Percentiles rank a stretch among this genome's conserved stretches.
These are phyloP conservation scores for Calvadosia cruxmelitensis DNA, from an alignment of 30 jellyfish, hydroid and myxozoan genomes.

Conservation along the genomic window DNA sequence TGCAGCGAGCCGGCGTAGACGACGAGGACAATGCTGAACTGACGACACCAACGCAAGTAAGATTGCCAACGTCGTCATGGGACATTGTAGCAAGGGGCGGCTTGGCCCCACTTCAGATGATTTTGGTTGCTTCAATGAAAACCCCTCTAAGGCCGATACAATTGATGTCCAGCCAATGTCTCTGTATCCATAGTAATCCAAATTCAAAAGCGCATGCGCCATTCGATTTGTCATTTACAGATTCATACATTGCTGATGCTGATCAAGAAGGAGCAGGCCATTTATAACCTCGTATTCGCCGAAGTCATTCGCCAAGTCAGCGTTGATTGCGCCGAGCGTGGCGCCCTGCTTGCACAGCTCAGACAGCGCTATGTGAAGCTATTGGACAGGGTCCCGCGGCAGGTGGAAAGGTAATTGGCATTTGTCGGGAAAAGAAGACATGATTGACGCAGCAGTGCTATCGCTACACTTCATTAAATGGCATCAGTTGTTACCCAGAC, in stretches of 20 bases:
- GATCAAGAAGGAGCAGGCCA: conserved; percentile 62
- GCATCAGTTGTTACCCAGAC: background rate
- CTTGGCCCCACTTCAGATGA: too few species aligned
- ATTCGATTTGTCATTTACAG: conserved; percentile 10
- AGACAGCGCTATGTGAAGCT: conserved; percentile 66
- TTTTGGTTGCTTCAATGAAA: too few species aligned
- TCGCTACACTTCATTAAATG: background rate
- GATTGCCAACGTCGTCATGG: too few species aligned
- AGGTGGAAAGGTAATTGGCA: conserved; percentile 54
- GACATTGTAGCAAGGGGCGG: too few species aligned
- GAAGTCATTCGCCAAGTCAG: conserved; percentile 85
- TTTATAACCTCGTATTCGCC: conserved; percentile 54
- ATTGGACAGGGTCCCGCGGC: conserved; percentile 61
- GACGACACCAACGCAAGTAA: too few species aligned
- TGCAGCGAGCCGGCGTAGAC: conserved; percentile 48
- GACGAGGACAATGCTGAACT: conserved; percentile 6
- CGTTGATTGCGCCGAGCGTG: conserved; percentile 73
- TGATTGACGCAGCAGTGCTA: background rate
- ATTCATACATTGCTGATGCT: conserved; percentile 49
- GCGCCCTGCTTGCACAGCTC: conserved; percentile 67
- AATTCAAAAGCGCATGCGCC: background rate
- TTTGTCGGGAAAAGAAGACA: background rate
- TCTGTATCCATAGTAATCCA: too few species aligned
- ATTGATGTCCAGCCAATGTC: too few species aligned
- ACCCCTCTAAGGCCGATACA: too few species aligned